Evolutionary conservation across 2,888 invertebrate genomes (phyloP).

Genomic region (Metalampra italica): DNA sequence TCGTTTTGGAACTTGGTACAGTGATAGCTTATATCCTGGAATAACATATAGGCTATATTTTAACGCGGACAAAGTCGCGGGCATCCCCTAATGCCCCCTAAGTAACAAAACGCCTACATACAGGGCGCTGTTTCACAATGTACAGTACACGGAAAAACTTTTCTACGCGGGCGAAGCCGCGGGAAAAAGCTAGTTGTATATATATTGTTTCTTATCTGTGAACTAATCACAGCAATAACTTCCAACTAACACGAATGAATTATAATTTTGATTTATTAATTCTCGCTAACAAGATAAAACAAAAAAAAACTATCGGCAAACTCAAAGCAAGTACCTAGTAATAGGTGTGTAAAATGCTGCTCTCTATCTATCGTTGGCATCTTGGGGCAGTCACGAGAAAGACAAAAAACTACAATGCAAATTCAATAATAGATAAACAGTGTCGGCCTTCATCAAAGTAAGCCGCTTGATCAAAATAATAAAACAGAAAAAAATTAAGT

Average conservation of each 20-base stretch:
- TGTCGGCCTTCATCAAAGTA: slow-evolving; percentile 18
- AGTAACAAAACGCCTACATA: too few relatives aligned
- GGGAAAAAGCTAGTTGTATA: too few relatives aligned
- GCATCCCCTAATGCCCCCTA: too few relatives aligned
- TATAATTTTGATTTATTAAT: slow-evolving; percentile 14
- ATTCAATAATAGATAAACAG: slow-evolving; percentile 29
- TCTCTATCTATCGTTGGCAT: slow-evolving; percentile 16
- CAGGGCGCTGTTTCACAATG: too few relatives aligned
- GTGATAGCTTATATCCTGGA: too few relatives aligned
- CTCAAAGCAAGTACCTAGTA: slow-evolving; percentile 34
- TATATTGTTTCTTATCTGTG: too few relatives aligned
- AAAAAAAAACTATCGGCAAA: slow-evolving; percentile 41
- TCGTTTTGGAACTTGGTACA: too few relatives aligned
- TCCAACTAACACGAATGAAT: background rate
- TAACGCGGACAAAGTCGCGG: too few relatives aligned
- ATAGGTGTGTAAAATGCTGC: slow-evolving; percentile 30
- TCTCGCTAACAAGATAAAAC: slow-evolving; percentile 26
- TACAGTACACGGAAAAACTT: too few relatives aligned
- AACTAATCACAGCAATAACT: background rate
- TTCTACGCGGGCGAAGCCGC: too few relatives aligned
- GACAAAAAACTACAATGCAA: slow-evolving; percentile 43
- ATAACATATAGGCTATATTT: too few relatives aligned
- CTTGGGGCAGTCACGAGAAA: slow-evolving; percentile 32
- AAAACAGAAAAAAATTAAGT: too few relatives aligned
- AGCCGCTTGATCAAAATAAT: slow-evolving; percentile 7